Percentiles rank a stretch among this genome's conserved stretches.
Conservation (phyloP, 2,888 invertebrate genomes). For the Shargacucullia verbasci region DNA sequence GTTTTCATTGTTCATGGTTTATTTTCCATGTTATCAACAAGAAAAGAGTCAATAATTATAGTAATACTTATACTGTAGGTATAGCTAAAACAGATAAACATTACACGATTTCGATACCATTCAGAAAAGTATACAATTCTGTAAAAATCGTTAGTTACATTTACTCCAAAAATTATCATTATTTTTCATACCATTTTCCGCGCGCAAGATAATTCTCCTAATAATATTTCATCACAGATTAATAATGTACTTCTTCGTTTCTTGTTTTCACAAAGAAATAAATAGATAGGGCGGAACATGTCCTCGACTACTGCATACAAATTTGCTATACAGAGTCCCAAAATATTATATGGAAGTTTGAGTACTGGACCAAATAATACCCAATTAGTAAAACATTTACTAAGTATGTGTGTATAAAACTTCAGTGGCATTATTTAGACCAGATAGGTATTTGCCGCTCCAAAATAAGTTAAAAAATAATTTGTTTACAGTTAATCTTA, state of each 20-base stretch:
- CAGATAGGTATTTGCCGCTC: slow-evolving; percentile 59
- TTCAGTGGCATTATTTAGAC: slow-evolving; percentile 56
- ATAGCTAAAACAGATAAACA: slow-evolving; percentile 80
- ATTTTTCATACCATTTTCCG: slow-evolving; percentile 72
- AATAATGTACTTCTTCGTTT: slow-evolving; percentile 84
- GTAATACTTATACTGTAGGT: slow-evolving; percentile 86
- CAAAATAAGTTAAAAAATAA: slow-evolving; percentile 78
- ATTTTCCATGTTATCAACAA: slow-evolving; percentile 86
- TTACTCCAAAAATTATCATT: slow-evolving; percentile 66
- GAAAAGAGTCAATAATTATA: slow-evolving; percentile 85
- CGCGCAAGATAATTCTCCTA: slow-evolving; percentile 74
- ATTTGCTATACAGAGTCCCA: slow-evolving; percentile 65
- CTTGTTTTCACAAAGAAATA: slow-evolving; percentile 67
- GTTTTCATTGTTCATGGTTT: slow-evolving; percentile 77
- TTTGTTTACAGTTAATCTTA: slow-evolving; percentile 74
- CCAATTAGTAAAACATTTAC: slow-evolving; percentile 50
- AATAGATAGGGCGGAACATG: slow-evolving; percentile 74
- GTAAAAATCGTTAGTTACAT: slow-evolving; percentile 73
- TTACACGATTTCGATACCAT: slow-evolving; percentile 76
- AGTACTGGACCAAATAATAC: slow-evolving; percentile 60
- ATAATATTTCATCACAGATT: slow-evolving; percentile 86
- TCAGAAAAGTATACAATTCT: slow-evolving; percentile 71
- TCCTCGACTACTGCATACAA: slow-evolving; percentile 67
- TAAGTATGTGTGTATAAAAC: slow-evolving; percentile 26
- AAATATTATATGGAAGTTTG: slow-evolving; percentile 64